Base-by-base conservation (phyloP, 2,888 invertebrate species). In the Barypeithes pellucidus region DNA sequence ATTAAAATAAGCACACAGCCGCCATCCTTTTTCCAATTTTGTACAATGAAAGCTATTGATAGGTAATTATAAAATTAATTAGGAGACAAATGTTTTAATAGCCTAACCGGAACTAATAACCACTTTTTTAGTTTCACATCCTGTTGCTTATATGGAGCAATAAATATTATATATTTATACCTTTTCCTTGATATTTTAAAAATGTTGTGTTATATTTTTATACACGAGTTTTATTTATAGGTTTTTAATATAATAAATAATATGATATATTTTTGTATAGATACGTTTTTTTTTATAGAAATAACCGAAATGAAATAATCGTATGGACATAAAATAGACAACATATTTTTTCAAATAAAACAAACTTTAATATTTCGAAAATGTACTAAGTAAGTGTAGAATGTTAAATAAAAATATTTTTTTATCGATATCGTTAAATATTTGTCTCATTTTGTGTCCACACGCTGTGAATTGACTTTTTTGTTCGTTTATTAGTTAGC, bases 121-220 rank as follows among this genome's bases (percentile, higher is more conserved):
- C 24, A 61, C 47, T 18, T 33, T 57, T 50, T 47, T 36, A 29
- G 29, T 29, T 50, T 20, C 9, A 50, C 50, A 24, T 63, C 33
- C 47, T 62, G 29, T 60, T 61, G 61, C 63, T 50, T 61, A 60
- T n/a, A 7, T 20, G 20, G 16, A 62, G 50, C 63, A 45, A 61
- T n/a, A 57, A 9, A 0, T 45, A 61, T 61, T 20, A 14, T 29
- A 43, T 24, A 61, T 45, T 45, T 45, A 63, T 29, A 50, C 18
- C 50, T 18, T 62, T 45, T 62, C 18, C 33, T 63, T 50, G 33
- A 47, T 50, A 47, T 33, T 50, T 50, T 33, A 36, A 63, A 63
- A 50, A 50, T 50, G 50, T 14, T 50, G 24, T 50, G 50, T 47
- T 14, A 36, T 63, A 33, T 63, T 63, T 63, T 63, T 63, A 63